A percentile compares a stretch with the other conserved stretches of the same genome.
phyloP scores from a whole-genome alignment of 2,888 invertebrate genomes.

The Chloroclystis v-ata region DNA sequence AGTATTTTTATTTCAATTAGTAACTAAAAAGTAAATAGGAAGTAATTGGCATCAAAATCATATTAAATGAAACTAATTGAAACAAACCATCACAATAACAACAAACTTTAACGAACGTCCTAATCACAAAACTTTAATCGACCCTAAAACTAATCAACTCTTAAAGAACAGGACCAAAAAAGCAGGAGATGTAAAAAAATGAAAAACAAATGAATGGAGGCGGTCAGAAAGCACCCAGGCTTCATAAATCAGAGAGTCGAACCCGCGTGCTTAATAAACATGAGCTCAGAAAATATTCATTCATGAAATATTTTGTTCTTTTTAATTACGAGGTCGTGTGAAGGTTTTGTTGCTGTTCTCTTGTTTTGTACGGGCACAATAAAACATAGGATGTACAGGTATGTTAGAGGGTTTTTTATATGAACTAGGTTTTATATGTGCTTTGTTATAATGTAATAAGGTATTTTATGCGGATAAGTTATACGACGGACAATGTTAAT shows the following conservation, averaged over 20 bases:
- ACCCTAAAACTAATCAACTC: conserved; percentile 72
- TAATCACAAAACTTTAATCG: conserved; percentile 52
- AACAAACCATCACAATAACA: conserved; percentile 8
- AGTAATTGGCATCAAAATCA: no score
- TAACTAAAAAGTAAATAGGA: no score
- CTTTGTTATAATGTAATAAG: no score
- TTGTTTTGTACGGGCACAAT: conserved; percentile 4
- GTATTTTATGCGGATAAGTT: no score
- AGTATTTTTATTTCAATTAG: no score
- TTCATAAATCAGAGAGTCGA: conserved; percentile 70
- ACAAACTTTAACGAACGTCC: conserved; percentile 19
- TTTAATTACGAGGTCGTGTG: conserved; percentile 72
- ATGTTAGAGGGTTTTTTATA: no score
- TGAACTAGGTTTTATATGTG: no score
- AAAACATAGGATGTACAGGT: no score
- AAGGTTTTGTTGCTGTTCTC: conserved; percentile 37
- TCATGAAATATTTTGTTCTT: conserved; percentile 66
- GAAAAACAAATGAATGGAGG: conserved; percentile 75
- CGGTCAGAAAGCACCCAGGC: conserved; percentile 53
- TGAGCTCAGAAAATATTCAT: conserved; percentile 63
- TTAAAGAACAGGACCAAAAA: conserved; percentile 19
- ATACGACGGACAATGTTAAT: no score
- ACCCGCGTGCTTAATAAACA: conserved; percentile 70
- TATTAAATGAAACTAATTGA: no score
- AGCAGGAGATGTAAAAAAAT: conserved; percentile 49